A percentile compares a stretch with the other conserved stretches of the same genome.
These are phyloP conservation scores for Apodemus agrarius DNA, from an alignment of 2,797 vertebrate genomes.

Conservation along the genomic window DNA sequence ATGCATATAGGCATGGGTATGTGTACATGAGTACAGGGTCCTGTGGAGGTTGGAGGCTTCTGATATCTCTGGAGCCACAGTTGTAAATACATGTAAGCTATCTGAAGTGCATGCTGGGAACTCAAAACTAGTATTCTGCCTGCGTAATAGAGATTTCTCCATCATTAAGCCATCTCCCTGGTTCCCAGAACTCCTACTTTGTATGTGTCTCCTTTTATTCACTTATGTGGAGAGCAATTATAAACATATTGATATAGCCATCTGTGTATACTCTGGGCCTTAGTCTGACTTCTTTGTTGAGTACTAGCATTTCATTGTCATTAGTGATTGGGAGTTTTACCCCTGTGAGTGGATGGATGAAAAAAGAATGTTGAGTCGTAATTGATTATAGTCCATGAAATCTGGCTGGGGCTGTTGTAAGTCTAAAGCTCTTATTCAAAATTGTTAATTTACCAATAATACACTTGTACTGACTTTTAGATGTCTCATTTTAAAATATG, in stretches of 20 bases:
- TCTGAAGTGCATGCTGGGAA: not conserved
- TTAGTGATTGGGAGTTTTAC: not conserved
- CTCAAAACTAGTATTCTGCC: not conserved
- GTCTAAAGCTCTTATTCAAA: not conserved
- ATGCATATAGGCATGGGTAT: not conserved
- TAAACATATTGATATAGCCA: not conserved
- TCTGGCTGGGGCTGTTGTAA: not conserved
- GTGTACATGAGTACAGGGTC: not conserved
- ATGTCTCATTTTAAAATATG: slow-evolving; percentile 9
- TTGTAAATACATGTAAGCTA: not conserved
- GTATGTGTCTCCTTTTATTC: not conserved
- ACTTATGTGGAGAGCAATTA: not conserved
- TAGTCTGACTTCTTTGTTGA: not conserved
- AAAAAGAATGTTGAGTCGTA: not conserved
- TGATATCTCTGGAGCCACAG: not conserved
- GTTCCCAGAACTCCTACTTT: not conserved
- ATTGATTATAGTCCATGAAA: not conserved
- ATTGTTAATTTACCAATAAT: not conserved
- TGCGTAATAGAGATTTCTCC: not conserved
- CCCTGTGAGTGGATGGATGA: too few species aligned
- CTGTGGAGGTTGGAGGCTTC: not conserved
- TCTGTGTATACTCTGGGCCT: not conserved
- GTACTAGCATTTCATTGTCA: not conserved
- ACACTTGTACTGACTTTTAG: not conserved
- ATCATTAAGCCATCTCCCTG: not conserved